Percentiles rank a stretch among this genome's conserved stretches.
phyloP scores from a whole-genome alignment of 1,140 invertebrate species.

The Planococcus citri region DNA sequence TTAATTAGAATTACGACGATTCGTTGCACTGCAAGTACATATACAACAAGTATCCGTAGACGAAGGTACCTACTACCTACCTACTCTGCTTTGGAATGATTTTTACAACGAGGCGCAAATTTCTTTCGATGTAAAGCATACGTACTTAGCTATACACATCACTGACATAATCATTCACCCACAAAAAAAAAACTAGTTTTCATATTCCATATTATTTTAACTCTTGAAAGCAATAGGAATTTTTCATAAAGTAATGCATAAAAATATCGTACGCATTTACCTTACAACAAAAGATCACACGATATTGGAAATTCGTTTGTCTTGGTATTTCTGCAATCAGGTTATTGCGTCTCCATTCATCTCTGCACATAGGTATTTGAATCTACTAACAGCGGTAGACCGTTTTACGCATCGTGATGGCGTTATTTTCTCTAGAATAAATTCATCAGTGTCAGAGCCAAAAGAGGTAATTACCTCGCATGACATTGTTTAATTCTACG shows the following conservation, averaged over 20 bases:
- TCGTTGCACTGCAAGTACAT: not conserved
- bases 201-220: not conserved
- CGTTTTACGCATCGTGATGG: not conserved
- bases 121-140: not conserved
- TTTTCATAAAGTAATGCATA: not conserved
- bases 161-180: conserved; percentile 2
- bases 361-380: not conserved
- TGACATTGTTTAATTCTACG: conserved; percentile 3
- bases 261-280: not conserved
- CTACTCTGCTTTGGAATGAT: not conserved
- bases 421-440: not conserved
- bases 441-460: not conserved
- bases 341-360: not conserved
- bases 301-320: not conserved
- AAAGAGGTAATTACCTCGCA: not conserved
- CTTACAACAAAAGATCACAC: conserved; percentile 1
- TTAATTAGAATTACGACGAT: conserved; percentile 4
- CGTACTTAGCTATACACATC: too few relatives aligned
- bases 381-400: too few relatives aligned
- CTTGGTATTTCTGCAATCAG: not conserved
- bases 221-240: not conserved
- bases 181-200: not conserved
- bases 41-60: too few relatives aligned
- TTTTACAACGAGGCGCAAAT: not conserved
- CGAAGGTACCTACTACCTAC: too few relatives aligned